Conservation (phyloP, 2,888 invertebrate species). For the Epirrita christyi region DNA sequence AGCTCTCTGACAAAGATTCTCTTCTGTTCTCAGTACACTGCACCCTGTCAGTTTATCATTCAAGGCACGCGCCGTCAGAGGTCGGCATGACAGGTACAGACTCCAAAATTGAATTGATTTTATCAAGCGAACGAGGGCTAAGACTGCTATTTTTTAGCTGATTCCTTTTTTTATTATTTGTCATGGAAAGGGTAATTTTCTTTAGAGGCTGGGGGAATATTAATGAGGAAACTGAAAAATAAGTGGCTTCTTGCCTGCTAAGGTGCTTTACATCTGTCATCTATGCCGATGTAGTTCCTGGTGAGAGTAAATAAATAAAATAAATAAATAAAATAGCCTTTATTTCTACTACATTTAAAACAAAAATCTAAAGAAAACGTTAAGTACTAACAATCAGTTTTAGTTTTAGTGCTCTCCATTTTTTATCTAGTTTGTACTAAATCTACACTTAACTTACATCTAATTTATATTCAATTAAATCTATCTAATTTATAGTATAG, state of each 20-base stretch:
- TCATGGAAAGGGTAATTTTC: constrained; percentile 52
- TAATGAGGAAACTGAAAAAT: constrained; percentile 30
- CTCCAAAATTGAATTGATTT: constrained; percentile 66
- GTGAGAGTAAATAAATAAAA: too few relatives aligned
- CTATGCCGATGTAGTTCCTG: neutral
- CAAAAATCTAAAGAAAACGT: too few relatives aligned
- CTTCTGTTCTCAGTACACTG: constrained; percentile 32
- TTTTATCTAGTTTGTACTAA: too few relatives aligned
- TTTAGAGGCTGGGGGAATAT: constrained; percentile 43
- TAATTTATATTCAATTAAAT: too few relatives aligned
- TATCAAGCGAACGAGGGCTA: constrained; percentile 54
- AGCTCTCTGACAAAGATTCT: neutral
- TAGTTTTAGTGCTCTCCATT: too few relatives aligned
- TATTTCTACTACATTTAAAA: too few relatives aligned
- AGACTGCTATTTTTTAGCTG: constrained; percentile 58
- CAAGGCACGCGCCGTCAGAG: constrained; percentile 53
- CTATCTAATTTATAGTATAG: too few relatives aligned
- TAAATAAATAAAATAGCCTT: too few relatives aligned
- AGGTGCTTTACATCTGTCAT: too few relatives aligned
- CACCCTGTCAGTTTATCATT: constrained; percentile 40
- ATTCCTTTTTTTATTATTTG: constrained; percentile 55
- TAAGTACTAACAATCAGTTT: too few relatives aligned
- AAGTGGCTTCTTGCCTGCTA: constrained; percentile 1
- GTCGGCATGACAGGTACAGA: constrained; percentile 58
- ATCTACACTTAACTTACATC: too few relatives aligned